These are phyloP conservation scores for Lasioglossum baleicum DNA, from an alignment of 1,140 invertebrate genomes.

Conservation along the genomic window DNA sequence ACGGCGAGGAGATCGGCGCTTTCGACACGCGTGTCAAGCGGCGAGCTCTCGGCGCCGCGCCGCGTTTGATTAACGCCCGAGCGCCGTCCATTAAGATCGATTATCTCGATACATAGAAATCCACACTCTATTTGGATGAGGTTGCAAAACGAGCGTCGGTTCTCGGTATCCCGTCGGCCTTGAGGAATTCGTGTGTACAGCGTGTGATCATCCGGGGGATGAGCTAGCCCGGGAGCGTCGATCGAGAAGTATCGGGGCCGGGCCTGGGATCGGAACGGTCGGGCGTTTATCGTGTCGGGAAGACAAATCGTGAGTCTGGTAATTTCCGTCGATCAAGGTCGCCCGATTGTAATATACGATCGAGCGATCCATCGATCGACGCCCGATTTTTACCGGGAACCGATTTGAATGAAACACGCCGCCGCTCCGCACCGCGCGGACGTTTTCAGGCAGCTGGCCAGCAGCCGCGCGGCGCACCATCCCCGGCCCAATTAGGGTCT, in stretches of 20 bases:
- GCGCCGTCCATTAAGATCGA: conserved; percentile 54
- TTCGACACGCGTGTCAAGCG: conserved; percentile 20
- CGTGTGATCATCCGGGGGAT: background rate
- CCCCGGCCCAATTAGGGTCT: conserved; percentile 54
- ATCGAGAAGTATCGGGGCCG: background rate
- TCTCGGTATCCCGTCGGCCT: background rate
- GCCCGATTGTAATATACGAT: conserved; percentile 41
- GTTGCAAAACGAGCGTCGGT: conserved; percentile 38
- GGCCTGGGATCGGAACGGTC: background rate
- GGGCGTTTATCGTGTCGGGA: conserved; percentile 30
- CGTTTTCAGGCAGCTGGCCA: conserved; percentile 45
- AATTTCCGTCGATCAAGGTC: conserved; percentile 54
- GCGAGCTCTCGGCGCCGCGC: too few species aligned
- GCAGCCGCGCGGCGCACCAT: conserved; percentile 10
- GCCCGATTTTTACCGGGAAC: conserved; percentile 52
- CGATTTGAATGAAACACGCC: conserved; percentile 58
- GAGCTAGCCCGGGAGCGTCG: background rate
- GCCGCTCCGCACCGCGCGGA: background rate
- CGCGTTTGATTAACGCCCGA: conserved; percentile 41
- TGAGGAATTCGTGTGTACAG: background rate
- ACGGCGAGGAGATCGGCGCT: background rate
- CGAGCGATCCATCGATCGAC: conserved; percentile 11
- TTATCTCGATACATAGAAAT: conserved; percentile 55
- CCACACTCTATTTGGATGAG: conserved; percentile 46
- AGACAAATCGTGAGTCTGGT: conserved; percentile 57